Evolutionary conservation across 23 tunicate genomes (phyloP), one percentile per base, ranked within the genome.

Genomic region (Clavelina lepadiformis): DNA sequence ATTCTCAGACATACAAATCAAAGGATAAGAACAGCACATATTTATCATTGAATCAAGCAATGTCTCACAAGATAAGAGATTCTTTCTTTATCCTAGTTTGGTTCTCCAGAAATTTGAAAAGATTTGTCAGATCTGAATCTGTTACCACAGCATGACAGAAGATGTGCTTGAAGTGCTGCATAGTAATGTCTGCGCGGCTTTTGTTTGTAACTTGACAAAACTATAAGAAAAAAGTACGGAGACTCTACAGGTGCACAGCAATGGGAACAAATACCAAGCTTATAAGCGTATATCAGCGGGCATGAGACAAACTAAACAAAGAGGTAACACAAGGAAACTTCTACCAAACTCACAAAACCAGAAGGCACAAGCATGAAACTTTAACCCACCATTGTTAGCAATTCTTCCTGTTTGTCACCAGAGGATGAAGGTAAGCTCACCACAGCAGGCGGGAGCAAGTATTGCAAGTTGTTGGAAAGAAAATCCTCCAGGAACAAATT

Each of bases 151-250:
- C 85, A 64, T 65, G 64, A 41, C 95, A 86, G 45, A 86, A 78
- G 3, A 86, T 78, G 35, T 71, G 75, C 38, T 86, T 86, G 38
- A 86, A 86, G 54, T 77, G 77, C 49, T 77, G 83, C 80, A 79
- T 86, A 51, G 78, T 54, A 46, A 86, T 51, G 44, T 86, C 95
- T 7, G 65, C 31, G 5, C 28, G 55, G 46, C 44, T 56, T 35
- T 28, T 60, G 21, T 47, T 32, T 19, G 69, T 53, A 46, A 31
- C 18, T 32, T 65, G 59, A 1, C 75, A 71, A 56, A 86, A 72
- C 95, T 86, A 56, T 5, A 68, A 13, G 6, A 76, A 33, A 56
- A 35, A 64, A 52, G 24, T 26, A 41, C 49, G 15, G 15, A 15
- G 11, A 11, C 49, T 8, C 49, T 41, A 41, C 11, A 41, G 49